Evolutionary conservation across 2,888 invertebrate genomes (phyloP), one percentile per base, ranked within the genome.

Genomic region (Oegoconia quadripuncta): DNA sequence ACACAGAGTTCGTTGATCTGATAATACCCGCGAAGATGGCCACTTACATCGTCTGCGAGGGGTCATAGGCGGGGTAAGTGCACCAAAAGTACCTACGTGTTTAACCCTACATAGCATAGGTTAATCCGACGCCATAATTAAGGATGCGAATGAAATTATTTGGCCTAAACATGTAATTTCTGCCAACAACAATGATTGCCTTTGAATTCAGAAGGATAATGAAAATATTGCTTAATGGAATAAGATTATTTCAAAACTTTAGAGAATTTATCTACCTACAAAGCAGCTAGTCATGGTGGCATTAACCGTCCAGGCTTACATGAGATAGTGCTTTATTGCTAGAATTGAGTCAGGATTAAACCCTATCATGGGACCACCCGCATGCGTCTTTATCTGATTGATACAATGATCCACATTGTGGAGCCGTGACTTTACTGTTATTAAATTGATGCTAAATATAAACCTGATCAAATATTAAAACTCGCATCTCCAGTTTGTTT

Each of bases 331-430:
- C 50, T 63, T 61, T 51, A 63, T 64, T 64, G 62, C 57, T 50
- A 44, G 64, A 71, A 71, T 62, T 61, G 59, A 68, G 69, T 76
- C 61, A 56, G 69, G 64, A 68, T 73, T 71, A 74, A n/a, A 73
- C 70, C 67, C 67, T 65, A 64, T 69, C 57, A 59, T 51, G 39
- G 48, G 74, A 72, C 72, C 73, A 80, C 81, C 80, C 81, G 80
- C 74, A 81, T 80, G 47, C 52, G 41, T 52, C 46, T 42, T 48
- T 42, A 49, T 49, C 43, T 48, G 52, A 68, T 65, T 62, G 61
- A 52, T 59, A 57, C 54, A 51, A 55, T 59, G 50, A 55, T 53
- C 39, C 28, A 26, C 46, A 43, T 41, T 37, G 40, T 33, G 23
- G 20, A 13, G 26, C 26, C 38, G 14, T 37, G 43, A 43, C 40